Evolutionary conservation across 1,140 invertebrate genomes (phyloP).

Genomic region (Diorhabda elongata): DNA sequence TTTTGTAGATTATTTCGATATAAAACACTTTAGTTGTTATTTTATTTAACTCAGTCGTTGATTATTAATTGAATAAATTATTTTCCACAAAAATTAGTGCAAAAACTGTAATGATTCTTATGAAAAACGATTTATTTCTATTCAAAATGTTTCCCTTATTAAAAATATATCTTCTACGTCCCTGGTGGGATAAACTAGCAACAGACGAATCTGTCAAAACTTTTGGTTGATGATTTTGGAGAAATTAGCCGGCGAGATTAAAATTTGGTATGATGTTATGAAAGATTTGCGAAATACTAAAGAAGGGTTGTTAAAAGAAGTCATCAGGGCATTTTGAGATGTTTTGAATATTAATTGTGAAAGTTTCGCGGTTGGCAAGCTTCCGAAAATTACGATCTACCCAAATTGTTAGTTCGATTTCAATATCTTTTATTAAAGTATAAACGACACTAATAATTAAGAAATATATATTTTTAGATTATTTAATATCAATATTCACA

Average conservation of each 20-base stretch:
- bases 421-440: no score
- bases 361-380: not conserved
- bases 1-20: not conserved
- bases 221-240: conserved; percentile 1
- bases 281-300: not conserved
- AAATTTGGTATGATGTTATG: conserved; percentile 9
- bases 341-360: conserved; percentile 3
- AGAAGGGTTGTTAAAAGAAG: conserved; percentile 2
- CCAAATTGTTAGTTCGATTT: no score
- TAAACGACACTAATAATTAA: no score
- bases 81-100: no score
- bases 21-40: not conserved
- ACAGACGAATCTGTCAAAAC: not conserved
- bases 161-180: not conserved
- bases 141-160: not conserved
- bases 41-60: no score
- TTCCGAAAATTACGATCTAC: not conserved
- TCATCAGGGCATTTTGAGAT: conserved; percentile 2
- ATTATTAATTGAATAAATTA: no score
- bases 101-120: no score
- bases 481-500: no score
- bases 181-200: not conserved
- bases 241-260: conserved; percentile 14
- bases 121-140: no score
- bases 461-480: no score